A percentile compares a stretch with the other conserved stretches of the same genome.
Evolutionary conservation across 2,888 invertebrate genomes (phyloP).

Genomic region (Drosophila anceps): DNA sequence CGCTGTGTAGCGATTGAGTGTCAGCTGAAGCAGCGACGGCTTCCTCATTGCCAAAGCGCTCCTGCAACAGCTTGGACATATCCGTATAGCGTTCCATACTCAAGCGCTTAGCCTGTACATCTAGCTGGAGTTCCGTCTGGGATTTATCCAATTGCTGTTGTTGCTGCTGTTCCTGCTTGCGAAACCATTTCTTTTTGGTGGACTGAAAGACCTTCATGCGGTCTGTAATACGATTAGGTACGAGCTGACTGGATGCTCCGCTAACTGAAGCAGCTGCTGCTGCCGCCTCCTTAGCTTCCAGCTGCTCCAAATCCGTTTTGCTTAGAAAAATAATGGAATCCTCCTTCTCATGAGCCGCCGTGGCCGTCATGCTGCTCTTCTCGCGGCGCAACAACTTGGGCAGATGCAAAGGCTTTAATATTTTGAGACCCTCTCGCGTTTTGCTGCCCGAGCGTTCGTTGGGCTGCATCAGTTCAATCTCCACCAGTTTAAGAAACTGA

Average conservation of each 20-base stretch:
- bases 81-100: conserved; percentile 90
- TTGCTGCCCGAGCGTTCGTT: conserved; percentile 86
- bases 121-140: conserved; percentile 86
- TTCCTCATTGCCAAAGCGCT: conserved; percentile 87
- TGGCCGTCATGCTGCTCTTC: conserved; percentile 82
- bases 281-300: conserved; percentile 85
- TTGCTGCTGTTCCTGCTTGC: conserved; percentile 84
- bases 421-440: conserved; percentile 86
- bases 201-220: conserved; percentile 86
- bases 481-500: conserved; percentile 84
- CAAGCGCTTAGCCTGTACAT: conserved; percentile 88
- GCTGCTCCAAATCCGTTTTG: conserved; percentile 88
- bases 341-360: conserved; percentile 87
- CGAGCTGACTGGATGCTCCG: conserved; percentile 11
- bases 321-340: conserved; percentile 89
- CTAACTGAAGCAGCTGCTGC: conserved; percentile 48
- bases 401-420: conserved; percentile 86
- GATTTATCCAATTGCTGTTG: conserved; percentile 37
- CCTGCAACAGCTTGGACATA: conserved; percentile 90
- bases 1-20: conserved; percentile 59
- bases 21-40: conserved; percentile 14
- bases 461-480: conserved; percentile 83
- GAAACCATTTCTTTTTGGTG: conserved; percentile 89
- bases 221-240: conserved; percentile 81
- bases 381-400: conserved; percentile 84